Evolutionary conservation across 2,888 invertebrate genomes (phyloP).

Genomic region (Globia sparganii): DNA sequence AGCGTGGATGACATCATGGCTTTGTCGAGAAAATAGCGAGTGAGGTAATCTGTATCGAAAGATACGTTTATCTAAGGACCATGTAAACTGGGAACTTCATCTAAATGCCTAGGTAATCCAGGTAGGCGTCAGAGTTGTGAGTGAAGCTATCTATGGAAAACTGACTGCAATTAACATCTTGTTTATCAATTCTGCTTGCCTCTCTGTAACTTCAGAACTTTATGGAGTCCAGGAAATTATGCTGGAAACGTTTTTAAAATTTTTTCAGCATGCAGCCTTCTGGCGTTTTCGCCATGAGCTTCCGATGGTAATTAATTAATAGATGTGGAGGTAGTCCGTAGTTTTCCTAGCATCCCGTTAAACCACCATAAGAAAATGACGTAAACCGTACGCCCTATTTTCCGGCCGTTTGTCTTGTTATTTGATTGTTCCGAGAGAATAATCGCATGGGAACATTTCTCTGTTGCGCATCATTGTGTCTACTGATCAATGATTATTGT

Average conservation of each 20-base stretch:
- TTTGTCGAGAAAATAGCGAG: slow-evolving; percentile 57
- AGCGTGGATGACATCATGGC: slow-evolving; percentile 58
- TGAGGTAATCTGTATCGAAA: slow-evolving; percentile 52
- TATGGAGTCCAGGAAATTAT: background rate
- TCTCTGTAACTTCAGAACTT: background rate
- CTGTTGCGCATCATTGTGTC: slow-evolving; percentile 35
- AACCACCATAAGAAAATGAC: slow-evolving; percentile 68
- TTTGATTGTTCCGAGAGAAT: slow-evolving; percentile 61
- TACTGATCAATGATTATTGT: slow-evolving; percentile 26
- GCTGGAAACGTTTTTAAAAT: background rate
- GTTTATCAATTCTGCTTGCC: background rate
- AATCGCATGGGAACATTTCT: slow-evolving; percentile 59
- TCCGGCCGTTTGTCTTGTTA: slow-evolving; percentile 66
- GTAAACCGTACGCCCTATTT: slow-evolving; percentile 72
- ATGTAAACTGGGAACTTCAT: slow-evolving; percentile 25
- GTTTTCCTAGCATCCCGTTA: slow-evolving; percentile 41
- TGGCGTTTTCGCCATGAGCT: background rate
- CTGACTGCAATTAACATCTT: background rate
- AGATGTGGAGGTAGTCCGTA: slow-evolving; percentile 29
- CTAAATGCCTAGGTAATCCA: background rate
- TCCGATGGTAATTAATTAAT: background rate
- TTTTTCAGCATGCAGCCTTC: background rate
- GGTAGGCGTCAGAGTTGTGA: background rate
- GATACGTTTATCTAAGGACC: background rate
- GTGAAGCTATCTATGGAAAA: background rate